Evolutionary conservation across 2,113 vertebrate species (phyloP), one percentile per base, ranked within the genome.

Genomic region (Gorsachius goisagi): DNA sequence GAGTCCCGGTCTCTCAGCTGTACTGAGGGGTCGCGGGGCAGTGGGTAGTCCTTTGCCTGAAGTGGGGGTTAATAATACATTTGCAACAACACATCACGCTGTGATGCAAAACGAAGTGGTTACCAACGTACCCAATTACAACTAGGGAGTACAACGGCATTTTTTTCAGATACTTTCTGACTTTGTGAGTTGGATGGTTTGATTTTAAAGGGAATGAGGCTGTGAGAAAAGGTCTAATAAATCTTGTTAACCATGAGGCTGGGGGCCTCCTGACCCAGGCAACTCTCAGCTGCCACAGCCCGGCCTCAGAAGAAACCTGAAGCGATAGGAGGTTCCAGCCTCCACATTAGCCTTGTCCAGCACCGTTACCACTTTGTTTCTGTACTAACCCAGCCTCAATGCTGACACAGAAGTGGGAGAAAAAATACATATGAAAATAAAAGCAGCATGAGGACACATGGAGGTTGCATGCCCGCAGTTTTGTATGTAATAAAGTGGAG

Each of bases 251-350:
- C 4, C 4, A 15, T 1, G 3, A 23, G 35, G 1, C 9, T 5
- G 19, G 23, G 26, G 21, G 19, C 26, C 11, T 44, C 27, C 14
- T 30, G 53, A 10, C 5, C 4, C 32, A 3, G 2, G 0, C 1
- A 0, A 10, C 1, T 5, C 10, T 1, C 30, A 15, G 21, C 47
- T n/a, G 14, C 28, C 1, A 0, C 33, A 11, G 56, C 9, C 9
- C 1, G 0, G 9, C 47, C 24, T 5, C 24, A 8, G 67, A 12
- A 28, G n/a, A 16, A 27, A 5, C 26, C 10, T 15, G 22, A 49
- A 55, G 53, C 6, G 2, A 11, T 8, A 2, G 3, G 7, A 56
- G 20, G 27, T 9, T 24, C 9, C 11, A 5, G 5, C 9, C 58
- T 24, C 28, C 23, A 2, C 33, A 2, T 4, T 7, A 16, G 14